Percentiles rank a stretch among this genome's conserved stretches.
phyloP scores from a whole-genome alignment of 2,888 invertebrate genomes.

The Nesidiocoris tenuis region DNA sequence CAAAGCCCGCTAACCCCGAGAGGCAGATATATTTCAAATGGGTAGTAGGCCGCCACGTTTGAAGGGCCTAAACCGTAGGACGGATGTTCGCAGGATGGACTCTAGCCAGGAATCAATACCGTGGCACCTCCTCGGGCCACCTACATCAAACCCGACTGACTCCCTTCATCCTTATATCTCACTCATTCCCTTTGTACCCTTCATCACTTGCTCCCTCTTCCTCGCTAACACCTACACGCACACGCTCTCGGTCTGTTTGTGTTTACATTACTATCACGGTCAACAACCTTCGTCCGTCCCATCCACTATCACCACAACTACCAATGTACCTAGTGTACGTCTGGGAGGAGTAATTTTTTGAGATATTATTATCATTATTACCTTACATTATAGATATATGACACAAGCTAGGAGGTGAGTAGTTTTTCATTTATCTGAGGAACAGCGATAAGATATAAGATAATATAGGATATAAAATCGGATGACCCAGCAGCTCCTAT shows the following conservation, averaged over 20 bases:
- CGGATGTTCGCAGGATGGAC: slow-evolving; percentile 46
- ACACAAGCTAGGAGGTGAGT: too few relatives aligned
- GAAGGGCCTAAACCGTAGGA: slow-evolving; percentile 26
- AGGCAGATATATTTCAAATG: slow-evolving; percentile 32
- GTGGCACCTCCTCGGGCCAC: slow-evolving; percentile 39
- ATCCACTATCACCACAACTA: not conserved
- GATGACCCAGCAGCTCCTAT: too few relatives aligned
- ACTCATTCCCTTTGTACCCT: slow-evolving; percentile 2
- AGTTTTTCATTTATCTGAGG: too few relatives aligned
- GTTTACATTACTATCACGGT: slow-evolving; percentile 25
- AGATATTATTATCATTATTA: too few relatives aligned
- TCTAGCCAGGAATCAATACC: slow-evolving; percentile 45
- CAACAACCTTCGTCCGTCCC: slow-evolving; percentile 18
- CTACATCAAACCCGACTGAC: slow-evolving; percentile 42
- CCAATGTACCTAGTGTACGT: too few relatives aligned
- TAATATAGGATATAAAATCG: too few relatives aligned
- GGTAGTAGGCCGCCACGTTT: slow-evolving; percentile 38
- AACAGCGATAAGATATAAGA: too few relatives aligned
- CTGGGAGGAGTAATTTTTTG: too few relatives aligned
- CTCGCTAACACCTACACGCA: slow-evolving; percentile 4
- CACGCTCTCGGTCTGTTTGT: slow-evolving; percentile 2
- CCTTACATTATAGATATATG: too few relatives aligned
- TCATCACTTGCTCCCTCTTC: slow-evolving; percentile 1
- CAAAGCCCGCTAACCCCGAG: slow-evolving; percentile 34
- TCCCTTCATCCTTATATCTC: slow-evolving; percentile 32